phyloP scores from a whole-genome alignment of 2,797 vertebrate species.

The Oreonectes daqikongensis region DNA sequence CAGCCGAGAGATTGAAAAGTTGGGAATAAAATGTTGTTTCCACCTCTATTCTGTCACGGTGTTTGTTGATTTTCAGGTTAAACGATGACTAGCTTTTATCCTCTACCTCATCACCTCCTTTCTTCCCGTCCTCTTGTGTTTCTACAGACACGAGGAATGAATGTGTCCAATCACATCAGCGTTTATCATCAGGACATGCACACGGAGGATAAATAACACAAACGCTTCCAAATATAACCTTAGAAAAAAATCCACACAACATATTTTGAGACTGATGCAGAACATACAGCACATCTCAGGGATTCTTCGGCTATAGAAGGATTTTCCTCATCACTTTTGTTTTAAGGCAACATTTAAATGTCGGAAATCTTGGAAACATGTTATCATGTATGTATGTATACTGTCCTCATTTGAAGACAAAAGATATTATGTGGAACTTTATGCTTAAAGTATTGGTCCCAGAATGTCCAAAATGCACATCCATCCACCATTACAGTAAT shows the following conservation, averaged over 20 bases:
- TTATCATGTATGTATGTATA: too few relatives aligned
- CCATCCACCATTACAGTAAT: too few relatives aligned
- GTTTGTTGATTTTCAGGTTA: constrained; percentile 29
- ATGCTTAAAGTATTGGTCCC: too few relatives aligned
- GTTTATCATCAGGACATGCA: constrained; percentile 18
- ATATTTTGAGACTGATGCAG: neutral
- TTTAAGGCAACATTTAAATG: too few relatives aligned
- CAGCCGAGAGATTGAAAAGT: constrained; percentile 33
- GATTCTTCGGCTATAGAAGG: neutral
- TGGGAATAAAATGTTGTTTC: neutral
- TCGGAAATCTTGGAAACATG: too few relatives aligned
- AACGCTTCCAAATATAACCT: constrained; percentile 30
- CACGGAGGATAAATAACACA: constrained; percentile 20
- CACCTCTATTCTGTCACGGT: neutral
- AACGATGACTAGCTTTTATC: neutral
- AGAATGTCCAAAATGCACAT: too few relatives aligned
- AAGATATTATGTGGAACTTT: too few relatives aligned
- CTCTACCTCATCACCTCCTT: neutral
- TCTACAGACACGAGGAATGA: constrained; percentile 28
- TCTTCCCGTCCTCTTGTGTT: neutral
- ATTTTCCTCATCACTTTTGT: too few relatives aligned
- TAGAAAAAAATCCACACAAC: constrained; percentile 1
- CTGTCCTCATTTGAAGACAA: too few relatives aligned
- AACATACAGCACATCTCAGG: neutral
- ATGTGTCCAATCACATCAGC: constrained; percentile 34